phyloP scores from a whole-genome alignment of 2,888 invertebrate species.

The Platycheirus rosarum region DNA sequence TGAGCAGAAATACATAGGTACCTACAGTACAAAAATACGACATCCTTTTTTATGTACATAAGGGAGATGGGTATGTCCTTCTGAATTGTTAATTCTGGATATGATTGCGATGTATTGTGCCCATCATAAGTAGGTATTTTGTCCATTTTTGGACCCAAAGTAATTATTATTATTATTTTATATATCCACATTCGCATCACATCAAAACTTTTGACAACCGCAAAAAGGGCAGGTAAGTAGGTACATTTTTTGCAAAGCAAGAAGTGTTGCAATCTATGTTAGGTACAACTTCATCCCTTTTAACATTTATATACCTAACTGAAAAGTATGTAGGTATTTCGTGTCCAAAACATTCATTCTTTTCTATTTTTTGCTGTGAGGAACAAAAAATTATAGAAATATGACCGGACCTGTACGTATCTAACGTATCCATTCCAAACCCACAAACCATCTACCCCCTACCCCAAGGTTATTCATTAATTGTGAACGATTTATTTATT shows the following conservation, averaged over 20 bases:
- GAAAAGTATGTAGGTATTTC: no score
- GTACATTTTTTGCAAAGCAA: background rate
- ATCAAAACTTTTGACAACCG: constrained; percentile 70
- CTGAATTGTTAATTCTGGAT: constrained; percentile 73
- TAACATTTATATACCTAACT: no score
- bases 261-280: constrained; percentile 33
- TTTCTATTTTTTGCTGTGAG: constrained; percentile 26
- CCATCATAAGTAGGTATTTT: constrained; percentile 57
- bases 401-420: constrained; percentile 27
- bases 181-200: constrained; percentile 45
- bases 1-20: constrained; percentile 28
- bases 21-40: constrained; percentile 12
- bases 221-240: constrained; percentile 55
- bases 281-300: constrained; percentile 66
- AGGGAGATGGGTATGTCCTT: background rate
- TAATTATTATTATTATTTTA: constrained; percentile 70
- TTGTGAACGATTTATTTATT: constrained; percentile 73
- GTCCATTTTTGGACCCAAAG: constrained; percentile 61
- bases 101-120: constrained; percentile 64
- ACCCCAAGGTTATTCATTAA: constrained; percentile 60
- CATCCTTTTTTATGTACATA: constrained; percentile 9
- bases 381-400: constrained; percentile 42
- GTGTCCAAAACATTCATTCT: background rate
- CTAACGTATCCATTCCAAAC: constrained; percentile 1
- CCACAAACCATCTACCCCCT: background rate